Evolutionary conservation across 1,140 invertebrate genomes (phyloP), one percentile per base, ranked within the genome.

Genomic region (Notospermus geniculatus): DNA sequence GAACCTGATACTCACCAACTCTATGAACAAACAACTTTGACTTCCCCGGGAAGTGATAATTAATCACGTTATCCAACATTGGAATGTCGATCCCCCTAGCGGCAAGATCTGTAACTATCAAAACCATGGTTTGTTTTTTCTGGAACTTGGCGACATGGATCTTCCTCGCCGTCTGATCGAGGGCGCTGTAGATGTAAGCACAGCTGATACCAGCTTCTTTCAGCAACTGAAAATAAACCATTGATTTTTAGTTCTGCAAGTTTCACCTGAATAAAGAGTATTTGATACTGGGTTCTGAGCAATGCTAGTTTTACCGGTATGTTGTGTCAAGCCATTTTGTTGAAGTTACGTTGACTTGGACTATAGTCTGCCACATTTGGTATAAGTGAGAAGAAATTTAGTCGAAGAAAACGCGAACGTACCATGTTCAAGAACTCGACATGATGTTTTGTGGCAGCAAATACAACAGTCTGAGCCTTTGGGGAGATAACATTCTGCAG

Each of bases 31-130:
- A 99, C 11, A 99, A 83, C 83, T 99, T 99, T 0, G 93, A 86
- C 81, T 96, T 98, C 0, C 91, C 89, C 0, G 97, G 97, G 77
- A 99, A 99, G 84, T 98, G 90, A 71, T 89, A 95, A 81, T 99
- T 99, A 46, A 99, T 94, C 2, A 98, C 96, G 76, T 91, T 93
- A 75, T 99, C 96, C 59, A 99, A 80, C 62, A 92, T 86, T 0
- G 97, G 97, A 75, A 99, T 93, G 80, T 99, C 97, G 32, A 99
- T 90, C 62, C 97, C 97, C 75, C 97, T 84, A 0, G 97, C 96
- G 1, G 97, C 97, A 5, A 99, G 87, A 82, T 99, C 97, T 0
- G 97, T 99, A 0, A 98, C 96, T 15, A 99, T 81, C 2, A 99
- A 79, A 5, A 90, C 88, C 50, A 68, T 76, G 9, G 71, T 70